Percentiles rank a stretch among this genome's conserved stretches.
Evolutionary conservation across 2,888 invertebrate species (phyloP).

Genomic region (Lepidocyrtoides sp.): DNA sequence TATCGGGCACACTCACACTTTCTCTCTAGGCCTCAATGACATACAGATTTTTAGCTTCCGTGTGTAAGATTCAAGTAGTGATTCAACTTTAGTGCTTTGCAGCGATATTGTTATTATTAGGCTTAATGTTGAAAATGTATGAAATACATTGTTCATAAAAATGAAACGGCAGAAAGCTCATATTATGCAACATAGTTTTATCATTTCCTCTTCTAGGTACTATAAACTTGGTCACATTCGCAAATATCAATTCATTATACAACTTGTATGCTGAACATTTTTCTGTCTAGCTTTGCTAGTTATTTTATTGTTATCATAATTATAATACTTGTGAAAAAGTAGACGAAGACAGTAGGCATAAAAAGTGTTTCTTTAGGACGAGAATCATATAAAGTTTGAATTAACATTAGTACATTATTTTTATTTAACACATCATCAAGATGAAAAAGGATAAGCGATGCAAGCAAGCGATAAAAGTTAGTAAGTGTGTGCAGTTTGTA

Average conservation of each 20-base stretch:
- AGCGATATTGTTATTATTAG: neutral
- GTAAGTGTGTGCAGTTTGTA: neutral
- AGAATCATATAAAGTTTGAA: no score
- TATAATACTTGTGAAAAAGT: neutral
- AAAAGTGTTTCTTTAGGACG: no score
- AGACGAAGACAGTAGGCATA: neutral
- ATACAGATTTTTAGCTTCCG: conserved; percentile 8
- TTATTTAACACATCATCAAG: no score
- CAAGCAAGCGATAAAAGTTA: no score
- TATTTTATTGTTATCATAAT: neutral
- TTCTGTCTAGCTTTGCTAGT: neutral
- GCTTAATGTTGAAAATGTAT: neutral
- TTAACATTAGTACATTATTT: no score
- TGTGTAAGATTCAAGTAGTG: conserved; percentile 21
- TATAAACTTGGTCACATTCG: no score
- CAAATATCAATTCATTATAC: no score
- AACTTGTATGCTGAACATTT: no score
- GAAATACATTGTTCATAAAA: neutral
- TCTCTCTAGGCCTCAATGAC: neutral
- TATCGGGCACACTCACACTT: conserved; percentile 9
- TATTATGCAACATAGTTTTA: neutral
- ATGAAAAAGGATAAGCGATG: no score
- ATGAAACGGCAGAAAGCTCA: neutral
- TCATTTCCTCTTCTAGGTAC: neutral
- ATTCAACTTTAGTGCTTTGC: conserved; percentile 20